Conservation (phyloP, 2,113 vertebrate genomes). For the Eurypyga helias region DNA sequence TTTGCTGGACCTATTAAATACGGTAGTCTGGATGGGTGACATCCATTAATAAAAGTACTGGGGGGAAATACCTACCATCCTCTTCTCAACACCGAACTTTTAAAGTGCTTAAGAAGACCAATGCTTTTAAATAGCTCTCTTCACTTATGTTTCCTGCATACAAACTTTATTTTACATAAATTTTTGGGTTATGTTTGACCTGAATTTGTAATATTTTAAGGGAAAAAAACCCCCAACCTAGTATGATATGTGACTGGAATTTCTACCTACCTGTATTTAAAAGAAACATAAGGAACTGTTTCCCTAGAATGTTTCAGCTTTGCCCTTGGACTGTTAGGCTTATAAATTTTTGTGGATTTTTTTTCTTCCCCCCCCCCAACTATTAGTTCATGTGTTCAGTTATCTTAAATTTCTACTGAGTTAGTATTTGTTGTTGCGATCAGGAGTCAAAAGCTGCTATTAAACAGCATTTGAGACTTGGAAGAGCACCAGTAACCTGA, state of each 20-base stretch:
- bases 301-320: neutral
- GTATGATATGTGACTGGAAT: neutral
- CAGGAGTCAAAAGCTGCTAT: neutral
- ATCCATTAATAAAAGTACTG: neutral
- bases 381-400: rapidly evolving
- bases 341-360: neutral
- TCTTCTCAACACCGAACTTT: neutral
- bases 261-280: neutral
- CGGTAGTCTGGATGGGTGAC: slow-evolving; percentile 69
- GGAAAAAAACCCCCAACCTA: rapidly evolving
- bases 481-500: neutral
- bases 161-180: neutral
- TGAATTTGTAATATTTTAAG: neutral
- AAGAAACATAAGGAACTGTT: neutral
- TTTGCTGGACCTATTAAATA: slow-evolving; percentile 72
- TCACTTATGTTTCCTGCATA: neutral
- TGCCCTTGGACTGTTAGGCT: neutral
- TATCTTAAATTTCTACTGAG: neutral
- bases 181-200: neutral
- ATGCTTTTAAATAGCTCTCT: neutral
- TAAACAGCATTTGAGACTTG: neutral
- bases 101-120: neutral
- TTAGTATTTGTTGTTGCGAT: neutral
- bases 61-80: neutral
- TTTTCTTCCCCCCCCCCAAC: neutral